phyloP scores from a whole-genome alignment of 2,888 invertebrate genomes.

The Pandemis cinnamomeana region DNA sequence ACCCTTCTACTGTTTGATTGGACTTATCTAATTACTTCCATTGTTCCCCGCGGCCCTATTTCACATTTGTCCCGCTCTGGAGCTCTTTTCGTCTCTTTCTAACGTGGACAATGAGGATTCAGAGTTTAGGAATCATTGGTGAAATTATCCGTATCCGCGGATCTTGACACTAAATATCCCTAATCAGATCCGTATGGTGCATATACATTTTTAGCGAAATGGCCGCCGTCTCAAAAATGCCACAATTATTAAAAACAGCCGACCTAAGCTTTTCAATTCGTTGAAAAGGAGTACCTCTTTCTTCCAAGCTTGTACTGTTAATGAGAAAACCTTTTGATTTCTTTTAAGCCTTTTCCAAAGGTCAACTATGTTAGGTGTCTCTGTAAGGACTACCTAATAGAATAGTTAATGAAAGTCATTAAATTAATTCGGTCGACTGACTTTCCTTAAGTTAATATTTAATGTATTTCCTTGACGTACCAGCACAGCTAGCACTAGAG shows the following conservation, averaged over 20 bases:
- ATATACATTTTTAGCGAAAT: no score
- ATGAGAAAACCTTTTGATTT: neutral
- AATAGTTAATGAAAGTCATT: slow-evolving; percentile 21
- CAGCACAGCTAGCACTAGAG: no score
- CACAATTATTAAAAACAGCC: no score
- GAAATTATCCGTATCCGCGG: no score
- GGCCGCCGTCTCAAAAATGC: no score
- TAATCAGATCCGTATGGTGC: no score
- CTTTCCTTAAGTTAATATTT: slow-evolving; percentile 11
- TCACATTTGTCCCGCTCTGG: slow-evolving; percentile 1
- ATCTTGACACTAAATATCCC: no score
- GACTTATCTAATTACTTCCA: slow-evolving; percentile 30
- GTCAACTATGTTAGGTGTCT: neutral
- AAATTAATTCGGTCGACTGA: slow-evolving; percentile 18
- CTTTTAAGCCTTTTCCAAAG: neutral
- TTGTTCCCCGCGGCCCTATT: slow-evolving; percentile 31
- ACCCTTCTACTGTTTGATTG: neutral
- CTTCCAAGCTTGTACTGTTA: neutral
- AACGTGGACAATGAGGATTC: neutral
- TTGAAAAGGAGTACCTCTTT: no score
- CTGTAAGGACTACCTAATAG: neutral
- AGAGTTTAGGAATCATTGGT: slow-evolving; percentile 10
- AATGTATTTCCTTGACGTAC: neutral
- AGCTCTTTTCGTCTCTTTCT: slow-evolving; percentile 3
- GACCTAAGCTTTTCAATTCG: no score